Base-by-base conservation (phyloP, 2,888 invertebrate genomes). In the Drosophila tanythrix region DNA sequence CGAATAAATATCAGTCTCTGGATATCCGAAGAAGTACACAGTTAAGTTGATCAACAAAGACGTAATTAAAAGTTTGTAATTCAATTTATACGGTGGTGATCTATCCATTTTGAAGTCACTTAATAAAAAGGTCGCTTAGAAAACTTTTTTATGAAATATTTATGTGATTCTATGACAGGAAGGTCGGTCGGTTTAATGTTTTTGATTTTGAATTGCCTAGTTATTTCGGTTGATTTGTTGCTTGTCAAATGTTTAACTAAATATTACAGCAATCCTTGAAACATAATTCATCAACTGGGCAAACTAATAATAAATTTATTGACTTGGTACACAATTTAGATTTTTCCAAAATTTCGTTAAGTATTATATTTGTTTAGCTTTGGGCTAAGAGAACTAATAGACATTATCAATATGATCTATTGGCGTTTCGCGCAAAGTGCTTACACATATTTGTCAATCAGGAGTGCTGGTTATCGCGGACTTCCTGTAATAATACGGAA, bases 381-480 rank as follows among this genome's bases (percentile, higher is more conserved):
- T 56, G n/a, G 38, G 25, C 21, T 29, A 6, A 38, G 8, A 31
- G 29, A 69, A 50, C 21, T 7, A 4, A 11, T 3, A 29, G 10
- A 51, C 25, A 31, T 58, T 70, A 70, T 31, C 11, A 58, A 70
- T 27, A 31, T 70, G 35, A 5, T 70, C 1, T 70, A 52, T 51
- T 51, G 71, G 40, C 51, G 60, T 13, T 52, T 40, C 15, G 13
- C 50, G 10, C 59, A 29, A 31, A 35, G 50, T 35, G 50, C 58
- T 3, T 59, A 40, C 51, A 25, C 29, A 0, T 35, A 27, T 36
- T 21, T 51, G n/a, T 40, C 43, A n/a, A 40, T 51, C n/a, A 59
- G 40, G 18, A 43, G 11, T 11, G 7, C 15, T n/a, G 7, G 13
- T 5, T 58, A 25, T 36, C 70, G 68, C 11, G 35, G 36, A n/a